Percentiles rank a stretch among this genome's conserved stretches.
Conservation (phyloP, 2,113 vertebrate genomes). For the Thamnaconus septentrionalis region DNA sequence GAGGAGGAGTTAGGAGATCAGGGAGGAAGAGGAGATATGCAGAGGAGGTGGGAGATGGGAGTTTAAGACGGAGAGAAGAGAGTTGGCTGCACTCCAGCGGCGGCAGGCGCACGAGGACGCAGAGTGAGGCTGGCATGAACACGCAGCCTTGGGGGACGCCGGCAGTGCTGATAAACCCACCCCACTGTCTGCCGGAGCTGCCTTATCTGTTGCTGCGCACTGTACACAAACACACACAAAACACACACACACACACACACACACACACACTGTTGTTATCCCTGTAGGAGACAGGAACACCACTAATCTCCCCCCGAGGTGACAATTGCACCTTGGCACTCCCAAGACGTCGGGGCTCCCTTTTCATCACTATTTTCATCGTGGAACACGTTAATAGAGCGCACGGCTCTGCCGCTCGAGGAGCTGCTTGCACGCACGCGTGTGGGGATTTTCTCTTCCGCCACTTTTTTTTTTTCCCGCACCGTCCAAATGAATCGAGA, state of each 20-base stretch:
- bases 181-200: conserved; percentile 43
- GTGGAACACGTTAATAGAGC: neutral
- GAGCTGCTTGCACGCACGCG: no score
- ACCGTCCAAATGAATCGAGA: no score
- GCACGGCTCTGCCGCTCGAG: neutral
- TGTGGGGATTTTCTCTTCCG: no score
- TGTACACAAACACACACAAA: neutral
- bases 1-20: neutral
- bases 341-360: conserved; percentile 23
- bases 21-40: neutral
- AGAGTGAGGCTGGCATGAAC: conserved; percentile 46
- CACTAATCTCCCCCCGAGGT: conserved; percentile 48
- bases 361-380: conserved; percentile 13
- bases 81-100: conserved; percentile 34
- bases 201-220: conserved; percentile 43
- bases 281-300: conserved; percentile 48
- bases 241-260: no score
- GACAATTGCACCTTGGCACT: conserved; percentile 37
- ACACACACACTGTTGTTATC: conserved; percentile 35
- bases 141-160: conserved; percentile 47
- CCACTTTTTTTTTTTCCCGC: no score
- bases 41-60: conserved; percentile 3
- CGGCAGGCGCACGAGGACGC: conserved; percentile 32
- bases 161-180: conserved; percentile 53
- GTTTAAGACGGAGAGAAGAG: conserved; percentile 1